phyloP scores from a whole-genome alignment of 2,113 vertebrate genomes.

The Clarias batrachus region DNA sequence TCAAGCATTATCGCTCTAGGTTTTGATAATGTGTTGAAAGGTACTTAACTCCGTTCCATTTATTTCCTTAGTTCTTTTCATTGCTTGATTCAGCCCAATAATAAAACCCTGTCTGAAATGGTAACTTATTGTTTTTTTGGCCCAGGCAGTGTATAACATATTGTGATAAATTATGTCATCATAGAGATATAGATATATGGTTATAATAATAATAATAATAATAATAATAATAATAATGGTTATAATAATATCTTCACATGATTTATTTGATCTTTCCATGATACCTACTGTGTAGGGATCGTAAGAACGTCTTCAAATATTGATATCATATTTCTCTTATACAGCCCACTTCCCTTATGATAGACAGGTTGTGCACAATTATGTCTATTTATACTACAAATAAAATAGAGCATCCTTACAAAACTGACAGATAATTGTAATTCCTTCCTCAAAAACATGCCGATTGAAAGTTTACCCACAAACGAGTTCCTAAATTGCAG shows the following conservation, averaged over 20 bases:
- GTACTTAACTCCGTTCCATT: too few relatives aligned
- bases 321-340: not conserved
- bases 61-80: too few relatives aligned
- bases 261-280: not conserved
- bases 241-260: not conserved
- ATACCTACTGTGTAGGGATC: not conserved
- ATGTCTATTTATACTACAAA: not conserved
- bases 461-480: constrained; percentile 9
- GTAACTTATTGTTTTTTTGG: too few relatives aligned
- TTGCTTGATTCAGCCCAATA: too few relatives aligned
- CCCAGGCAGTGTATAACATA: not conserved
- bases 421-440: not conserved
- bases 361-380: not conserved
- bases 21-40: too few relatives aligned
- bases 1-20: too few relatives aligned
- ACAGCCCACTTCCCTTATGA: not conserved
- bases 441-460: not conserved
- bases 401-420: not conserved
- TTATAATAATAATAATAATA: too few relatives aligned
- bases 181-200: not conserved
- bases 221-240: not conserved
- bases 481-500: not conserved
- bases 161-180: not conserved
- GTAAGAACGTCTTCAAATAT: not conserved
- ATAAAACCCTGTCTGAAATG: too few relatives aligned